These are phyloP conservation scores for Hyperoplus immaculatus DNA, from an alignment of 2,797 vertebrate species.

Conservation along the genomic window DNA sequence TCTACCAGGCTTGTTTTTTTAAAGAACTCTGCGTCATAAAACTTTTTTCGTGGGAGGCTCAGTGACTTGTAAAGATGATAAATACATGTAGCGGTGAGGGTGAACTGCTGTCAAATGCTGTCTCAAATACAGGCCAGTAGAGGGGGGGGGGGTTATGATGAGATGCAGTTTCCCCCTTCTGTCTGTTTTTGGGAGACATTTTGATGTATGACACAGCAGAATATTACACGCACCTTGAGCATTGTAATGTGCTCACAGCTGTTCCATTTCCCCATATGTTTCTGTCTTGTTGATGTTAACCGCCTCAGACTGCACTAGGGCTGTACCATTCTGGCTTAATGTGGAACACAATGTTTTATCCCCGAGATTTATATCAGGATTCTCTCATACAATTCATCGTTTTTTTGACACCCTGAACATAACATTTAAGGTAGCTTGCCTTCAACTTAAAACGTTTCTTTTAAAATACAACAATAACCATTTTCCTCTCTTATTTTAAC, in stretches of 20 bases:
- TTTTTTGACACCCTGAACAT: too few relatives aligned
- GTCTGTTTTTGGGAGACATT: conserved; percentile 48
- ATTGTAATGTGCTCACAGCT: conserved; percentile 53
- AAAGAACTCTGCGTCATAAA: not conserved
- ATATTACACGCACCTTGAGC: conserved; percentile 45
- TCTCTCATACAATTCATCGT: too few relatives aligned
- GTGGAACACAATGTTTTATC: too few relatives aligned
- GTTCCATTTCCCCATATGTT: conserved; percentile 44
- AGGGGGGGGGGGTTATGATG: conserved; percentile 56
- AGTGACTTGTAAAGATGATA: conserved; percentile 59
- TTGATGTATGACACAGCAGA: conserved; percentile 69
- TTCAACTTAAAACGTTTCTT: too few relatives aligned
- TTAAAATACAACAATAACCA: too few relatives aligned
- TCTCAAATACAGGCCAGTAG: conserved; percentile 29
- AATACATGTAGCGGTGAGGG: conserved; percentile 49
- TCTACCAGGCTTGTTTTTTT: conserved; percentile 3
- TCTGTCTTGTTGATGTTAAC: conserved; percentile 51
- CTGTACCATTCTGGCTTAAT: conserved; percentile 14
- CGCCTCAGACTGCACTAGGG: conserved; percentile 23
- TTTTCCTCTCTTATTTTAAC: too few relatives aligned
- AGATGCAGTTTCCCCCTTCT: conserved; percentile 56
- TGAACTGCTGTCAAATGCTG: conserved; percentile 63
- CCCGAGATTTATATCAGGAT: too few relatives aligned
- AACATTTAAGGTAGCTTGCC: too few relatives aligned
- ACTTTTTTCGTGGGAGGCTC: conserved; percentile 41